phyloP scores from a whole-genome alignment of 2,888 invertebrate species.

The Amphipyra tragopoginis region DNA sequence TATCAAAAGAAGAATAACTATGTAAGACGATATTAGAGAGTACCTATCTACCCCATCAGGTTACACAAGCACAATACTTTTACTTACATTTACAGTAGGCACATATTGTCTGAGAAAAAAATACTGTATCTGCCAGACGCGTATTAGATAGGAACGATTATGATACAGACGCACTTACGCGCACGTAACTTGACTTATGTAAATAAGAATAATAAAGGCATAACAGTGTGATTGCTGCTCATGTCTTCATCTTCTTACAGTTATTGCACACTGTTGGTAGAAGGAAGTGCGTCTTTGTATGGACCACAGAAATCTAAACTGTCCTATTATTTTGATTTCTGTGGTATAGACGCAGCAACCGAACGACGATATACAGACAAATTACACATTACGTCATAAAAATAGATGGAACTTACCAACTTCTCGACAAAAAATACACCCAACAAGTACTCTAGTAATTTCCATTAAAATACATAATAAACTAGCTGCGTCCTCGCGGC shows the following conservation, averaged over 20 bases:
- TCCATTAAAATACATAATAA: too few relatives aligned
- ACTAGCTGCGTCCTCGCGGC: too few relatives aligned
- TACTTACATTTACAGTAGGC: conserved; percentile 18
- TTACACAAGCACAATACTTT: conserved; percentile 13
- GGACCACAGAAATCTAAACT: too few relatives aligned
- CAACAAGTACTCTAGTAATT: too few relatives aligned
- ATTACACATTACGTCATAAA: too few relatives aligned
- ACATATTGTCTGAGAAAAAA: conserved; percentile 13
- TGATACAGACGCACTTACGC: conserved; percentile 27
- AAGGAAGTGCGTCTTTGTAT: conserved; percentile 12
- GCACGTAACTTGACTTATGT: conserved; percentile 50
- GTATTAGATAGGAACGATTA: conserved; percentile 35
- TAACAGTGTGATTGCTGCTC: conserved; percentile 18
- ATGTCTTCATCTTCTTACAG: conserved; percentile 16
- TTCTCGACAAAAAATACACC: too few relatives aligned
- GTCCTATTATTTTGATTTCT: too few relatives aligned
- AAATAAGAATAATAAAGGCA: conserved; percentile 46
- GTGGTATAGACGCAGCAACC: conserved; percentile 1
- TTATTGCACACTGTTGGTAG: conserved; percentile 3
- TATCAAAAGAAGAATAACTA: conserved; percentile 4
- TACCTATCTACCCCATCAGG: conserved; percentile 14
- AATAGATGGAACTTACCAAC: too few relatives aligned
- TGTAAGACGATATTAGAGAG: conserved; percentile 7
- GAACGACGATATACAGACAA: too few relatives aligned
- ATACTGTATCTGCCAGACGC: conserved; percentile 14